A percentile compares a stretch with the other conserved stretches of the same genome.
Conservation (phyloP, 2,797 vertebrate species). For the Sarcophilus harrisii region DNA sequence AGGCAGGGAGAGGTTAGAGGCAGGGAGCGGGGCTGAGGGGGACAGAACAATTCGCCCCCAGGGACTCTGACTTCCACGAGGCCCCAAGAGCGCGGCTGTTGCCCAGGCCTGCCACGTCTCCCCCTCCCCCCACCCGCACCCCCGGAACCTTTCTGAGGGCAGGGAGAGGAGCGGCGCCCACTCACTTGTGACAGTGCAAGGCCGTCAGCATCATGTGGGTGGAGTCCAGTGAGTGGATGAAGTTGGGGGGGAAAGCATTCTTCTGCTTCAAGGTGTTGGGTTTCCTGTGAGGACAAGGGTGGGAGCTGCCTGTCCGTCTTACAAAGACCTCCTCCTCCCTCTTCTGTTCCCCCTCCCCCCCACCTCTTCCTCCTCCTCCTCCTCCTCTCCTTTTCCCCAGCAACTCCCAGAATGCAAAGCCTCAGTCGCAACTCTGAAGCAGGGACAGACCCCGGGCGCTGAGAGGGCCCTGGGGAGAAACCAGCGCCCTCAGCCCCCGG, state of each 20-base stretch:
- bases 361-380: no score
- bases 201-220: slow-evolving; percentile 99
- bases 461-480: background rate
- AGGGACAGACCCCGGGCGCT: slow-evolving; percentile 17
- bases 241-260: slow-evolving; percentile 98
- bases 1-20: slow-evolving; percentile 15
- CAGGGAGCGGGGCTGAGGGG: background rate
- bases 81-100: background rate
- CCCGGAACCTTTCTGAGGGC: background rate
- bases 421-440: slow-evolving; percentile 68
- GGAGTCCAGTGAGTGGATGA: slow-evolving; percentile 98
- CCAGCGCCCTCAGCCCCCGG: background rate
- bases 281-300: slow-evolving; percentile 83
- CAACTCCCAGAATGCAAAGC: rapidly evolving
- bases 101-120: no score
- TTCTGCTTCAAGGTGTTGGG: slow-evolving; percentile 96
- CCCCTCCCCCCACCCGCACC: no score
- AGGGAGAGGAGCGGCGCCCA: background rate
- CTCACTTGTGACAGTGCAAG: slow-evolving; percentile 92
- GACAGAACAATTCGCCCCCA: background rate
- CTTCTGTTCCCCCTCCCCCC: no score
- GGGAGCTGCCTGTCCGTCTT: no score
- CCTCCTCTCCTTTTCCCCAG: background rate
- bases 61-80: background rate
- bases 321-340: background rate